Conservation (phyloP, 2,888 invertebrate species). For the Eilema caniola region DNA sequence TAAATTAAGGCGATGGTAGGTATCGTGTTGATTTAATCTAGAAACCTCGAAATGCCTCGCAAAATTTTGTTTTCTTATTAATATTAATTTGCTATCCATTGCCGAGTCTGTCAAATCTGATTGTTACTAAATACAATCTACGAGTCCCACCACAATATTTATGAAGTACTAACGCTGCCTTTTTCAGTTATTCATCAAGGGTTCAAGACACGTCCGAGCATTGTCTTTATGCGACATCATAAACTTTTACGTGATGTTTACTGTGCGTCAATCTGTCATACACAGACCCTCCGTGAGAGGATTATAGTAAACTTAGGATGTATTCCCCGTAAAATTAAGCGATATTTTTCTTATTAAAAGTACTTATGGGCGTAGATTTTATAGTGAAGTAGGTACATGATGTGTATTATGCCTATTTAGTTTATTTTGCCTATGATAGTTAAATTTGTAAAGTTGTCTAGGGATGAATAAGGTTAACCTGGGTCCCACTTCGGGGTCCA, state of each 20-base stretch:
- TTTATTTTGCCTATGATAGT: no score
- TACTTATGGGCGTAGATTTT: background rate
- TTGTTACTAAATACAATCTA: background rate
- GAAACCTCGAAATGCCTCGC: no score
- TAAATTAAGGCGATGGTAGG: no score
- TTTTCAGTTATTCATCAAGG: conserved; percentile 15
- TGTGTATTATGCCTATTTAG: no score
- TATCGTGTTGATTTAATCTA: no score
- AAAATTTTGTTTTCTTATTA: background rate
- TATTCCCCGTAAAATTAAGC: background rate
- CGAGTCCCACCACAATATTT: background rate
- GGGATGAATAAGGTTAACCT: no score
- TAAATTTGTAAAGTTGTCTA: no score
- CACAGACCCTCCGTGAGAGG: background rate
- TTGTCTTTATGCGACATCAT: conserved; percentile 9
- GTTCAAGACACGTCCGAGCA: conserved; percentile 11
- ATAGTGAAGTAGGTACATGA: no score
- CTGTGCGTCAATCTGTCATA: conserved; percentile 23
- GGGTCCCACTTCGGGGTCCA: no score
- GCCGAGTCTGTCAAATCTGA: background rate
- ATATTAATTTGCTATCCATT: background rate
- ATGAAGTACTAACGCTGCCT: conserved; percentile 4
- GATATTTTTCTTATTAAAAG: background rate
- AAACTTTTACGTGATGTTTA: conserved; percentile 23
- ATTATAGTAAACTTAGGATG: background rate